phyloP scores from a whole-genome alignment of 2,797 vertebrate species.

The Peromyscus aztecus region DNA sequence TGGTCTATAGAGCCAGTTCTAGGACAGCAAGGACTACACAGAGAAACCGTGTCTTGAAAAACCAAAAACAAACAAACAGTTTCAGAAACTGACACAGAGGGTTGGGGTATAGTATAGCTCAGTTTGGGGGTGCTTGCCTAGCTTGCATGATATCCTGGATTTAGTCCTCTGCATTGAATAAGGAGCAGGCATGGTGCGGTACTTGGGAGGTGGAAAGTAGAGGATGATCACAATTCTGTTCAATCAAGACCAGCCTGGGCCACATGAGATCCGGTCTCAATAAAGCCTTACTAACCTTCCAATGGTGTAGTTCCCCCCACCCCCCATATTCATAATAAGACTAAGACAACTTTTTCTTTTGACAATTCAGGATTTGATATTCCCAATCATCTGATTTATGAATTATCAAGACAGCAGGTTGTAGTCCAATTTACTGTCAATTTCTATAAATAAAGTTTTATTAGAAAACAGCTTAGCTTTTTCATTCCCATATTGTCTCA shows the following conservation, averaged over 20 bases:
- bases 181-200: too few species aligned
- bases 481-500: not conserved
- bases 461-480: not conserved
- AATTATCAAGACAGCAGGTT: not conserved
- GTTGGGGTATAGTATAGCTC: not conserved
- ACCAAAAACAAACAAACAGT: not conserved
- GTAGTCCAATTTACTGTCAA: not conserved
- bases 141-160: not conserved
- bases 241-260: not conserved
- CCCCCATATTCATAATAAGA: not conserved
- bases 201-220: not conserved
- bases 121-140: not conserved
- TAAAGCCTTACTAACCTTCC: constrained; percentile 1
- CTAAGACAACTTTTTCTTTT: not conserved
- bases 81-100: not conserved
- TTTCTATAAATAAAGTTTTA: not conserved
- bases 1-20: not conserved
- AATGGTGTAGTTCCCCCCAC: not conserved
- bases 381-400: not conserved
- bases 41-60: not conserved
- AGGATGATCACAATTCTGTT: not conserved
- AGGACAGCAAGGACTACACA: not conserved
- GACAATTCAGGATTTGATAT: not conserved
- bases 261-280: not conserved
- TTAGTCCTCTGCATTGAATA: not conserved